phyloP scores from a whole-genome alignment of 2,888 invertebrate genomes.

The Pachymerium ferrugineum region DNA sequence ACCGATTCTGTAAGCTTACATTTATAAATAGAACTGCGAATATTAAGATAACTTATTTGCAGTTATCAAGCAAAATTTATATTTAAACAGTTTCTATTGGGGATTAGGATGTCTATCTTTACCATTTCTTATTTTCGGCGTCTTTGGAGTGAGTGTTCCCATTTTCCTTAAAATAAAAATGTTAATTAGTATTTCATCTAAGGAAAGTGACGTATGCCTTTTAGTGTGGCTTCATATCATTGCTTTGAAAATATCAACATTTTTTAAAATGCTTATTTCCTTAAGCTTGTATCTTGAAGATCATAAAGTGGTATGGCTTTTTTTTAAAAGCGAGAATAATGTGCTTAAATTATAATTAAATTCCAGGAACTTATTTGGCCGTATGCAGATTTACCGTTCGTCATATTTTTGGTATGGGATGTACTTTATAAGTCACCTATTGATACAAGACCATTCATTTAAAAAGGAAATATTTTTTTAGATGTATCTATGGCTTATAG shows the following conservation, averaged over 20 bases:
- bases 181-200: not conserved
- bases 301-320: no score
- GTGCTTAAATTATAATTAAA: no score
- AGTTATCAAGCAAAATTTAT: not conserved
- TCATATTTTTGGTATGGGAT: not conserved
- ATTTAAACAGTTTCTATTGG: not conserved
- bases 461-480: not conserved
- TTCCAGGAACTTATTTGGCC: not conserved
- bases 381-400: not conserved
- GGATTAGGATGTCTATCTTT: not conserved
- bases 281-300: no score
- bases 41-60: not conserved
- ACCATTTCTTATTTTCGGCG: not conserved
- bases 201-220: not conserved
- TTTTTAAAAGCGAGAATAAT: no score
- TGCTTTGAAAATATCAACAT: not conserved
- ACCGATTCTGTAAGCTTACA: no score
- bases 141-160: not conserved
- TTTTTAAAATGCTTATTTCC: no score
- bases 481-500: not conserved
- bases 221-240: not conserved
- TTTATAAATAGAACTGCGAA: not conserved
- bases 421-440: no score
- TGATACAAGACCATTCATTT: no score
- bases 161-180: not conserved